A percentile compares a stretch with the other conserved stretches of the same genome.
These are phyloP conservation scores for Drosophila ogumai DNA, from an alignment of 1,140 invertebrate species.

Conservation along the genomic window DNA sequence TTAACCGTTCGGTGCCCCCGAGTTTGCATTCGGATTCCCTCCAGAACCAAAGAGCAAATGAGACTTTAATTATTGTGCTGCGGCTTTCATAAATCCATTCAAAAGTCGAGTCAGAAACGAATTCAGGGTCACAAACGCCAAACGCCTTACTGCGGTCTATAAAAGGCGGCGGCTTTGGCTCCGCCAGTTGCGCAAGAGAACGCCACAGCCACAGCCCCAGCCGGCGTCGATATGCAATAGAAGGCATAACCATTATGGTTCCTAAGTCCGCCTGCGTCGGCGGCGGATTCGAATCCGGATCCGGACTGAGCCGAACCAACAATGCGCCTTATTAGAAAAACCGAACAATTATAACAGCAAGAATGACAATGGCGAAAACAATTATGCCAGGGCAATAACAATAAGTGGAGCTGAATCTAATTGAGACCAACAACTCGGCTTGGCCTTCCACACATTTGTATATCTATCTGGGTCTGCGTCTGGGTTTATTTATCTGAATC, in stretches of 20 bases:
- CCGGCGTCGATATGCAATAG: conserved; percentile 46
- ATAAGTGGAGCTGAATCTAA: conserved; percentile 30
- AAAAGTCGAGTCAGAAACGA: conserved; percentile 31
- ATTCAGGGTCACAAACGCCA: conserved; percentile 56
- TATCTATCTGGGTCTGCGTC: not conserved
- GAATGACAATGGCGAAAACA: conserved; percentile 23
- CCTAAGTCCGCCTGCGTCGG: conserved; percentile 32
- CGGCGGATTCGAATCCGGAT: conserved; percentile 25
- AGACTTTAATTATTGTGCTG: conserved; percentile 42
- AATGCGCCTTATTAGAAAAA: conserved; percentile 30
- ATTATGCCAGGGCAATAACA: conserved; percentile 31
- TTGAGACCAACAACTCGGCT: not conserved
- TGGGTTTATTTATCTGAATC: conserved; percentile 11
- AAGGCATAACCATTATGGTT: conserved; percentile 50
- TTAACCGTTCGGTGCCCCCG: not conserved
- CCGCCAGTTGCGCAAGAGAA: conserved; percentile 49
- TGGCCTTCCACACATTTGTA: conserved; percentile 8
- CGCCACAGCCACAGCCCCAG: conserved; percentile 42
- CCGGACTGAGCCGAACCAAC: conserved; percentile 26
- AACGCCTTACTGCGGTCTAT: conserved; percentile 32
- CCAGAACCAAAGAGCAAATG: conserved; percentile 15
- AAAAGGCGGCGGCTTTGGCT: conserved; percentile 51
- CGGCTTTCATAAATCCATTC: conserved; percentile 30
- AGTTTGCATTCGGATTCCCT: not conserved
- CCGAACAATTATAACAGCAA: conserved; percentile 31